phyloP scores from a whole-genome alignment of 2,888 invertebrate genomes.

The Abrostola triplasia region DNA sequence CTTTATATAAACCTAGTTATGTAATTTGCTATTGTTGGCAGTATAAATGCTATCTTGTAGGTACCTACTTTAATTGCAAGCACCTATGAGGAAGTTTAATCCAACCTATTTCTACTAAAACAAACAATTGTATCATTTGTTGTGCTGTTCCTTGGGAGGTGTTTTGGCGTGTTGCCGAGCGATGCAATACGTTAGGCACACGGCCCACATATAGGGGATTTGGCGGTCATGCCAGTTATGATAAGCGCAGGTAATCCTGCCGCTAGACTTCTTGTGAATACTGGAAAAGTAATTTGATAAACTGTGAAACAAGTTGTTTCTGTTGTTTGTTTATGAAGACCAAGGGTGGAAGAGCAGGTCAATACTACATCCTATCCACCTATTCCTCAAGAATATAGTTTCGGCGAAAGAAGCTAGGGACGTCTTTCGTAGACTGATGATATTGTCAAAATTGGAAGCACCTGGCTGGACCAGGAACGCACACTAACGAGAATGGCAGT shows the following conservation, averaged over 20 bases:
- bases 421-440: too few relatives aligned
- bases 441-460: too few relatives aligned
- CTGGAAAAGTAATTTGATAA: neutral
- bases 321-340: too few relatives aligned
- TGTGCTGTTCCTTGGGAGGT: conserved; percentile 2
- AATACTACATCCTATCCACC: too few relatives aligned
- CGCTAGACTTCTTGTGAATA: neutral
- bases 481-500: too few relatives aligned
- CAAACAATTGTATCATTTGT: conserved; percentile 23
- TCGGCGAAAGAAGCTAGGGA: too few relatives aligned
- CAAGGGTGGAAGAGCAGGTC: too few relatives aligned
- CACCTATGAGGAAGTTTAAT: neutral
- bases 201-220: conserved; percentile 4
- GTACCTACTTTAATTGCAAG: neutral
- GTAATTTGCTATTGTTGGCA: too few relatives aligned
- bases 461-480: too few relatives aligned
- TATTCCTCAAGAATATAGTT: too few relatives aligned
- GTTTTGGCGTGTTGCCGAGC: conserved; percentile 38
- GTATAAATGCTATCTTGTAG: neutral
- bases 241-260: conserved; percentile 16
- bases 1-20: too few relatives aligned
- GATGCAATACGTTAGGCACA: conserved; percentile 27
- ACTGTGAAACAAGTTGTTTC: too few relatives aligned
- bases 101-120: conserved; percentile 8
- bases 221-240: conserved; percentile 14